Evolutionary conservation across 2,113 vertebrate species (phyloP).

Genomic region (Prionailurus bengalensis): DNA sequence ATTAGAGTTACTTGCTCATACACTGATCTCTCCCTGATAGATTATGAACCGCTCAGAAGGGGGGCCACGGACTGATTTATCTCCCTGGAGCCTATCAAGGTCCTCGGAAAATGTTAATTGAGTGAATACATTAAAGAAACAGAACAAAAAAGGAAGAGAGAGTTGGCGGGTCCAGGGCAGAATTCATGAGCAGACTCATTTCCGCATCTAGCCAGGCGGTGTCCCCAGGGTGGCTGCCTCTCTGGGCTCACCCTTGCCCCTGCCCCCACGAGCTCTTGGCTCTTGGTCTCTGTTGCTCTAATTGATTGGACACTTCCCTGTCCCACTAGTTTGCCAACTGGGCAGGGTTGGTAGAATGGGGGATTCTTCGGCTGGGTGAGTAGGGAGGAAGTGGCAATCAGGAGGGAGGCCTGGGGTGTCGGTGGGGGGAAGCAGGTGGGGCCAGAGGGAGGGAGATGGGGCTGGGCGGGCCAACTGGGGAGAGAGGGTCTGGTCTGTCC

Average conservation of each 20-base stretch:
- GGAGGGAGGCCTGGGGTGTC: neutral
- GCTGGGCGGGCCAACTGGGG: neutral
- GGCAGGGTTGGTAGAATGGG: neutral
- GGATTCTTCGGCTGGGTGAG: neutral
- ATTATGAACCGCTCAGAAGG: neutral
- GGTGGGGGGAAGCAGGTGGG: neutral
- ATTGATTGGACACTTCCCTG: slow-evolving; percentile 32
- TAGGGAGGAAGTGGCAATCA: neutral
- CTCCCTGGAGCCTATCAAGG: neutral
- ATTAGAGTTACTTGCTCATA: neutral
- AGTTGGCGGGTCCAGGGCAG: neutral
- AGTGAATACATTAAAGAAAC: neutral
- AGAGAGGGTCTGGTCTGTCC: neutral
- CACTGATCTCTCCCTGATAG: neutral
- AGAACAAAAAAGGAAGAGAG: neutral
- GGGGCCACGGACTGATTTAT: neutral
- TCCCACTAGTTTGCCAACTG: slow-evolving; percentile 45
- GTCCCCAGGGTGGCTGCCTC: neutral
- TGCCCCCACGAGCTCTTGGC: neutral
- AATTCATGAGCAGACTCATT: accelerated
- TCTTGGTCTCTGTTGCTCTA: slow-evolving; percentile 50
- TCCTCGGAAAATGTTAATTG: slow-evolving; percentile 37
- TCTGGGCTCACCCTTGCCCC: neutral
- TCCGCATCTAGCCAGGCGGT: neutral
- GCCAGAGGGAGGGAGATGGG: neutral